Base-by-base conservation (phyloP, 2,888 invertebrate genomes). In the Dione juno region DNA sequence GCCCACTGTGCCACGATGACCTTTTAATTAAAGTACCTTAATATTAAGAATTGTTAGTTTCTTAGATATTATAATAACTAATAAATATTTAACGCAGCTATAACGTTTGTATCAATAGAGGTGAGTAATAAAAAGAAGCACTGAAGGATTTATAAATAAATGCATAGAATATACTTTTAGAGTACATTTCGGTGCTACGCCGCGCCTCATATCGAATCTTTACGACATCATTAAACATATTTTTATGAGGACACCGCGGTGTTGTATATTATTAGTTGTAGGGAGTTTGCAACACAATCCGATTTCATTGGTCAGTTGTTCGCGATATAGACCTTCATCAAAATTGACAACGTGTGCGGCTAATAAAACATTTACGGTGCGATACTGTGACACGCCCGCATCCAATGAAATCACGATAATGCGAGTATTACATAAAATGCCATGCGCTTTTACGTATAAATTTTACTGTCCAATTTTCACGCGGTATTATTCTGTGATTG, bases 161-260 rank as follows among this genome's bases (percentile, higher is more conserved):
- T 84, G 85, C 81, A 69, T 76, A 79, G 21, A 59, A 76, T 75
- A 80, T 75, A 78, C 81, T 80, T 79, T 76, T 73, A 84, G 82
- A 81, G 85, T 80, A 84, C 82, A 87, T 87, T 88, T 89, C 86
- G 88, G 83, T 77, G 77, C 79, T 81, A 80, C 80, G 81, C 81
- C 81, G 81, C 80, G 82, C 80, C 84, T 87, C 88, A 88, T 89
- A 89, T 90, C 88, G 88, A 86, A 88, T 87, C 83, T 92, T 92
- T 92, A 93, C 85, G 90, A 87, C 81, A 83, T 87, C 90, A 92
- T 91, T 91, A 92, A 91, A 92, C 88, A 91, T 90, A 92, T 91
- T 92, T 92, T 93, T 92, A 92, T 85, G 92, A 88, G 85, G 87
- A 89, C 87, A 88, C 87, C 85, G 86, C 83, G 85, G 86, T 85